Conservation (phyloP, 2,797 vertebrate species). For the Sciurus carolinensis region DNA sequence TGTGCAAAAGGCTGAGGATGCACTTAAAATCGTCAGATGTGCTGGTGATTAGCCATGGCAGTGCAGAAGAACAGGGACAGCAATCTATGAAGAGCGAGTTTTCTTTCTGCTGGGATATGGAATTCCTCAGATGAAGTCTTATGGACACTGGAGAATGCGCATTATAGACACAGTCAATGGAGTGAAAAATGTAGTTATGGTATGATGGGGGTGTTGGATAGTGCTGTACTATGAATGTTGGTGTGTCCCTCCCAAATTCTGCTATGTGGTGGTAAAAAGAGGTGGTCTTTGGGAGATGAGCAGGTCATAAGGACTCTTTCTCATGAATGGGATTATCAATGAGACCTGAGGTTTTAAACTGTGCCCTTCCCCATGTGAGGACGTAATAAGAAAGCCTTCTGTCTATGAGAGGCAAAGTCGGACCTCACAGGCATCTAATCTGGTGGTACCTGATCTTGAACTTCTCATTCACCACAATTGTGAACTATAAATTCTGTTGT, state of each 20-base stretch:
- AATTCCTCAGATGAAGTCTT: background rate
- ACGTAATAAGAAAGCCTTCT: background rate
- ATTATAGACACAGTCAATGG: background rate
- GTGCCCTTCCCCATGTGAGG: rapidly evolving
- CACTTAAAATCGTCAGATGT: background rate
- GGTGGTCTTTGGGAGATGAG: too few relatives aligned
- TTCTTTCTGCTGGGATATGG: background rate
- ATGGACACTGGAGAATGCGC: background rate
- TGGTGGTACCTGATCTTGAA: background rate
- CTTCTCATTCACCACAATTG: background rate
- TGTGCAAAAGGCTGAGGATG: background rate
- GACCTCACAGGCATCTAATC: background rate
- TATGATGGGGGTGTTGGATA: background rate
- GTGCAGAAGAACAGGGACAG: background rate
- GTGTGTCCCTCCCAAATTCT: background rate
- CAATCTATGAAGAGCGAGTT: background rate
- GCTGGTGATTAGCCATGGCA: background rate
- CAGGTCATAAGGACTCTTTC: background rate
- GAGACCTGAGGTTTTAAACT: background rate
- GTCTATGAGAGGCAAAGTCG: background rate
- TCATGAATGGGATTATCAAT: background rate
- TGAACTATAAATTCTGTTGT: background rate
- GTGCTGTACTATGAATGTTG: background rate
- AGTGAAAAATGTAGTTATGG: background rate
- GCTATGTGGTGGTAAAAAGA: too few relatives aligned